Conservation (phyloP, 2,888 invertebrate species). For the Heliconius aoede region DNA sequence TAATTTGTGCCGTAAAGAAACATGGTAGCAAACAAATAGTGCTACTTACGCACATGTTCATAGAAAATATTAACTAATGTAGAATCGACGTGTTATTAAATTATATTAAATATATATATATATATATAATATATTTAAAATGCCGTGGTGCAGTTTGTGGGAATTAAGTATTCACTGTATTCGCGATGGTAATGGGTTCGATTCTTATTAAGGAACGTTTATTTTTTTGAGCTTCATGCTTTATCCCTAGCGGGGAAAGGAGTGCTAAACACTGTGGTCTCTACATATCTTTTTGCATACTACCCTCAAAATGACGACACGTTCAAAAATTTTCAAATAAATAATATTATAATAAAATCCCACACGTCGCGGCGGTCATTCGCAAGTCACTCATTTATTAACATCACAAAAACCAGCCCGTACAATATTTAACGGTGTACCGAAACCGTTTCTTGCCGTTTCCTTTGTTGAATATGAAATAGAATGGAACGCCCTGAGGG, state of each 20-base stretch:
- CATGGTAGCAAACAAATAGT: conserved; percentile 46
- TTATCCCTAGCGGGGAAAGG: neutral
- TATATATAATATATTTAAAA: neutral
- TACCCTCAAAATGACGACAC: conserved; percentile 21
- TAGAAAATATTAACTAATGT: neutral
- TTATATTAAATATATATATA: neutral
- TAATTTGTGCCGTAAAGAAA: conserved; percentile 29
- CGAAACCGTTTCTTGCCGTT: conserved; percentile 74
- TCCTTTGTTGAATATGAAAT: conserved; percentile 76
- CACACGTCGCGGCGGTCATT: conserved; percentile 65
- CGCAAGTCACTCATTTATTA: conserved; percentile 67
- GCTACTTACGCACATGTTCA: conserved; percentile 8
- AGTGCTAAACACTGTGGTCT: too few species aligned
- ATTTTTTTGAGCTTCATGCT: neutral
- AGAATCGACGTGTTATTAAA: neutral
- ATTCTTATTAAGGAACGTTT: neutral
- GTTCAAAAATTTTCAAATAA: conserved; percentile 43
- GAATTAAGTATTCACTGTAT: neutral
- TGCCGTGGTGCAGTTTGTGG: neutral
- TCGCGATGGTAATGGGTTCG: neutral
- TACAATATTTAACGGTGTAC: conserved; percentile 78
- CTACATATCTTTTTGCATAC: neutral
- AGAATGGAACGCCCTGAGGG: conserved; percentile 71
- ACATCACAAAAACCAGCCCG: conserved; percentile 72
- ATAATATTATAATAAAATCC: conserved; percentile 52